Percentiles rank a stretch among this genome's conserved stretches.
These are phyloP conservation scores for Polia nebulosa DNA, from an alignment of 2,888 invertebrate species.

Conservation along the genomic window DNA sequence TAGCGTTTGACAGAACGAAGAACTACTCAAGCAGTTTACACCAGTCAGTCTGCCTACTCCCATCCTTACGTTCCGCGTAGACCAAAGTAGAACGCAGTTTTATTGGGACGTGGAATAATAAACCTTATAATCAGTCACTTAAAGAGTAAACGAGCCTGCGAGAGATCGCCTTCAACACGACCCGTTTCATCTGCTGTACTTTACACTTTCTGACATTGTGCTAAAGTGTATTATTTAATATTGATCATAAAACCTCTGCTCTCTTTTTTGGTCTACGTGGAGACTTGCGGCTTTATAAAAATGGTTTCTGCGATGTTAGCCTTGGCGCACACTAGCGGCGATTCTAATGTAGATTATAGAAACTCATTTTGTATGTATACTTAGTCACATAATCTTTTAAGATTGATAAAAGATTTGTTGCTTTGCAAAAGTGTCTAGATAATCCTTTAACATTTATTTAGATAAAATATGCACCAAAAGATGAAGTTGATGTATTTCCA, in stretches of 20 bases:
- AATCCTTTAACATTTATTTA: not conserved
- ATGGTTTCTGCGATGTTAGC: not conserved
- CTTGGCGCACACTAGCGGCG: conserved; percentile 2
- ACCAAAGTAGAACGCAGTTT: not conserved
- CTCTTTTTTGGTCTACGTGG: not conserved
- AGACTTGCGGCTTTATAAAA: not conserved
- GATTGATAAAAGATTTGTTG: not conserved
- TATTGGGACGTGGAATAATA: not conserved
- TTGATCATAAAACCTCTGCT: not conserved
- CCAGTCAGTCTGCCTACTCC: conserved; percentile 4
- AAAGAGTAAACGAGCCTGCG: not conserved
- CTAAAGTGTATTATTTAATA: not conserved
- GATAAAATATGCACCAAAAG: not conserved
- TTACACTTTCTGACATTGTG: conserved; percentile 2
- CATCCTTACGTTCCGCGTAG: not conserved
- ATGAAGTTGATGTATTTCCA: not conserved
- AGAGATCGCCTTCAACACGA: not conserved
- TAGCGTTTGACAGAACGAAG: not conserved
- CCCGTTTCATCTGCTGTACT: not conserved
- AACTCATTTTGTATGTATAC: not conserved
- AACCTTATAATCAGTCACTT: not conserved
- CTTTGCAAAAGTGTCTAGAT: too few species aligned
- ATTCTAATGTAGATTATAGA: not conserved
- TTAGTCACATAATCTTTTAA: not conserved
- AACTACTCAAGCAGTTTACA: not conserved